Conservation (phyloP, 2,888 invertebrate species). For the Phania funesta region DNA sequence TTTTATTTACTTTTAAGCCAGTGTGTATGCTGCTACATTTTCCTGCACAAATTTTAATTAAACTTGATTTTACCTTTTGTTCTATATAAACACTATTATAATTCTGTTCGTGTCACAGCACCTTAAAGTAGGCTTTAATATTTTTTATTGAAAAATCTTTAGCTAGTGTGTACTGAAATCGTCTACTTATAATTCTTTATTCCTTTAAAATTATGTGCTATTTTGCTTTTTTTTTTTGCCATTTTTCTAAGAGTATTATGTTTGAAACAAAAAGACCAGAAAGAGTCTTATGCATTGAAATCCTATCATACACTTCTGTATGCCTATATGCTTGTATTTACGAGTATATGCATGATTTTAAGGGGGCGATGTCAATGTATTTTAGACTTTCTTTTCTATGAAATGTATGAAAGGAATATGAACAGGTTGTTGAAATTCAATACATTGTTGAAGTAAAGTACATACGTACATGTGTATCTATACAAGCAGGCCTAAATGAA, state of each 20-base stretch:
- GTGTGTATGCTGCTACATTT: neutral
- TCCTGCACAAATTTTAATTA: neutral
- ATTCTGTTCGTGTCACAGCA: neutral
- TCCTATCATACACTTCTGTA: neutral
- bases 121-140: slow-evolving; percentile 46
- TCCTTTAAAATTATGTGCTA: neutral
- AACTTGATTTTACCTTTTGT: neutral
- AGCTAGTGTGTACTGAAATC: slow-evolving; percentile 21
- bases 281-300: slow-evolving; percentile 13
- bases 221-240: slow-evolving; percentile 1
- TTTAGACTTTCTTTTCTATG: slow-evolving; percentile 16
- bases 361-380: neutral
- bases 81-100: neutral
- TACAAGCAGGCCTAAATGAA: neutral
- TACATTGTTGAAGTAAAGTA: slow-evolving; percentile 48
- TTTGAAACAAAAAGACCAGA: slow-evolving; percentile 17
- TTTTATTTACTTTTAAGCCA: neutral
- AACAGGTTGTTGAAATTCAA: slow-evolving; percentile 65
- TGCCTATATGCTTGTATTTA: neutral
- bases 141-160: neutral
- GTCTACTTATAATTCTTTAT: neutral
- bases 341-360: neutral
- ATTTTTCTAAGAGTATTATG: neutral
- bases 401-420: slow-evolving; percentile 38
- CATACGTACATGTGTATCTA: neutral